Base-by-base conservation (phyloP, 92 coral and sea anemone species). In the Parazoanthus darwini region DNA sequence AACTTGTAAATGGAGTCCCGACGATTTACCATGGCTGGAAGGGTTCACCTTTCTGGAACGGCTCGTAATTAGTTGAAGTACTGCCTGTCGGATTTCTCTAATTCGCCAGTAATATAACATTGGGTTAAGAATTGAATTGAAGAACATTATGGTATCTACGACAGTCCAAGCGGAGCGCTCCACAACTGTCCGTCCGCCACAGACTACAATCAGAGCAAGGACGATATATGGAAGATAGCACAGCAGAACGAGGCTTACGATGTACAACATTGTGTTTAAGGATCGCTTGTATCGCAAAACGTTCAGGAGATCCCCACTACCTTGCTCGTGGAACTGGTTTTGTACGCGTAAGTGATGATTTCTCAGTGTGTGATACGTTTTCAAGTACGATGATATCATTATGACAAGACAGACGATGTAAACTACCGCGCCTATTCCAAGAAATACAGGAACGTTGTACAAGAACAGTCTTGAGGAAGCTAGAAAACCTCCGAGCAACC, bases 71-170 rank as follows among this genome's bases (percentile, higher is more conserved):
- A 20, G 70, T 23, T 23, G 70, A 18, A 63, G n/a, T 20, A 68
- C 26, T 10, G 86, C 86, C 43, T 73, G 86, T 13, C 78, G 86
- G 36, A 82, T 67, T 59, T 82, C 86, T 44, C 51, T 43, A 14
- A 82, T 67, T 36, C 78, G 77, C 86, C 86, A 82, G 25, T 70
- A 82, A 44, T 82, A 82, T 22, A 82, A 15, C 35, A 82, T 51
- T 67, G 86, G 86, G 59, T 82, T 82, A 36, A 82, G 86, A n/a
- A 82, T 50, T 8, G 86, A 82, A 67, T 82, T 82, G 18, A 82
- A 67, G 74, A 82, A 82, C 54, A 82, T 67, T 9, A 82, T 44
- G 13, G 86, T 59, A 25, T 82, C 86, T 6, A 82, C 59, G 5
- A 82, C 73, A 66, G 86, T 42, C 86, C 86, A 82, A 23, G 58